Evolutionary conservation across 2,797 vertebrate species (phyloP), one percentile per base, ranked within the genome.

Genomic region (Pseudocheirus occidentalis): DNA sequence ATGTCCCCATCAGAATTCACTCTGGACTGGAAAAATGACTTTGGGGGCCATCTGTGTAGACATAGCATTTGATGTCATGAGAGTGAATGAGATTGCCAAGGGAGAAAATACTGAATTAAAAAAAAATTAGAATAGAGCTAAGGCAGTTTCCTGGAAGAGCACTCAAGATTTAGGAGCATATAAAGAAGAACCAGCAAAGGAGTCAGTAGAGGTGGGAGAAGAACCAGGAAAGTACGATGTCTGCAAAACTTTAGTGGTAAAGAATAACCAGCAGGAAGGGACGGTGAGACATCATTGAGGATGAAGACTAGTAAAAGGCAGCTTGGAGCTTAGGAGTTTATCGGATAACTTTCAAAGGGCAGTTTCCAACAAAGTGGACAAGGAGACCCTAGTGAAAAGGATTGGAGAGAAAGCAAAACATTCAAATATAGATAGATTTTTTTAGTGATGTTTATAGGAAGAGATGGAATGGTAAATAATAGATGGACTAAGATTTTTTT

Each of bases 91-190:
- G 54, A 34, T 92, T 27, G 50, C 89, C 34, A 90, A 24, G 55
- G 55, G 18, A 90, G 90, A 95, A 55, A 29, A 5, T 55, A 31
- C 2, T 31, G 14, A 53, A n/a, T 6, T n/a, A 52, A 12, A 3
- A 62, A 21, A 46, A 89, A 66, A 58, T 73, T 46, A 95, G 73
- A 57, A 95, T n/a, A 87, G 54, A 57, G 24, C 21, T 55, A 93
- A 46, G 50, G 18, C 34, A 56, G 53, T 54, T 90, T 12, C 58
- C 59, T 56, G 54, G 90, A 91, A 50, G 81, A 94, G 24, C 9
- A 89, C 55, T 24, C 14, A 40, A 40, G 50, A 40, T 34, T 62
- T 58, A n/a, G 11, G 89, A 29, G 55, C 55, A 92, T 31, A 93
- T 31, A 66, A 66, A 66, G 59, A 16, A 46, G 3, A 24, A 4